Evolutionary conservation across 2,888 invertebrate genomes (phyloP), one percentile per base, ranked within the genome.

Genomic region (Pterobdella sp.): DNA sequence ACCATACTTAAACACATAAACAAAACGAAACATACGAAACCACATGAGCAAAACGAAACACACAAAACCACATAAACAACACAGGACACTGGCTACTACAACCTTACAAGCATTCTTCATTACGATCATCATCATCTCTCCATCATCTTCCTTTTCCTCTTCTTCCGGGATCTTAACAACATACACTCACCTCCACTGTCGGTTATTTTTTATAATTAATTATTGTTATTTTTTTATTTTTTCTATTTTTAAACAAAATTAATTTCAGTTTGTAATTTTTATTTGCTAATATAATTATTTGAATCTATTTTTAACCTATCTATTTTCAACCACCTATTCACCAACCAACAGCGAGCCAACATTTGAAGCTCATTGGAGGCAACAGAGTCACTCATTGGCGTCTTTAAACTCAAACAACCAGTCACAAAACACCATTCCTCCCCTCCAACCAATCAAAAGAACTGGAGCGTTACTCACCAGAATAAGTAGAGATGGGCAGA

Each of bases 401-500:
- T 37, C 65, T 14, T 31, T 74, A 18, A 26, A 74, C 37, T 22
- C 35, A 29, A 1, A 29, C 32, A 49, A 34, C 52, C 71, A 63
- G 35, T 71, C 63, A 56, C 63, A 26, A 1, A n/a, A n/a, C 22
- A 31, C 71, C 34, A 34, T 34, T 22, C 76, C 77, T 29, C 75
- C 75, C 4, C 79, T 78, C 77, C 77, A 78, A 71, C 77, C 80
- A n/a, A 77, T 81, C 74, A 75, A 74, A 42, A 76, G 78, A 32
- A 73, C 74, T 3, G 81, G 81, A 26, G 78, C 81, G 3, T 80
- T 80, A 65, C 75, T 81, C 0, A 74, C 78, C 3, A 76, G 78
- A 65, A 80, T 79, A 73, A 79, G 80, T 22, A 78, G 78, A 68
- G 81, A 80, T 76, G 81, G 81, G 37, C 80, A 80, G 75, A 79